Evolutionary conservation across 2,113 vertebrate genomes (phyloP).

Genomic region (Sturnira hondurensis): DNA sequence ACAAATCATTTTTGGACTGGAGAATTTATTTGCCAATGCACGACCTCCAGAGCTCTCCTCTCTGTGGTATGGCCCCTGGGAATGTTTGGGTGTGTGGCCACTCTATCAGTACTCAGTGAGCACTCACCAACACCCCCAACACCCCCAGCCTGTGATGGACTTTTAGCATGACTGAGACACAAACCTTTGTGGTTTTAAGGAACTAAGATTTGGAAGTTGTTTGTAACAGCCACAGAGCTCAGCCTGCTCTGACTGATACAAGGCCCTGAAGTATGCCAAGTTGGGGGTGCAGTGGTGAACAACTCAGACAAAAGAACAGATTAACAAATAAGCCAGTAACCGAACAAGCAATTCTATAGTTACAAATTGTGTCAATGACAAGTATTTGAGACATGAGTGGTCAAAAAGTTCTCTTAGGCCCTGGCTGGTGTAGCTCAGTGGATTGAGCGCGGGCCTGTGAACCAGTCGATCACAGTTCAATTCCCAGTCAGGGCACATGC

Average conservation of each 20-base stretch:
- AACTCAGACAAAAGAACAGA: not conserved
- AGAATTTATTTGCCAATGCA: not conserved
- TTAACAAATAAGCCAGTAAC: not conserved
- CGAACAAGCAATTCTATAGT: not conserved
- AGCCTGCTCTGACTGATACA: not conserved
- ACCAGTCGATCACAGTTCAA: too few relatives aligned
- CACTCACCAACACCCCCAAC: not conserved
- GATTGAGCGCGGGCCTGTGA: too few relatives aligned
- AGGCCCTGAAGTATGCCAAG: not conserved
- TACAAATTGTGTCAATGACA: not conserved
- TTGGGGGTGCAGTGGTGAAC: not conserved
- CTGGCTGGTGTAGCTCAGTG: too few relatives aligned
- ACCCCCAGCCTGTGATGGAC: not conserved
- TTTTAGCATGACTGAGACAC: not conserved
- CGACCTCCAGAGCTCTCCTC: not conserved
- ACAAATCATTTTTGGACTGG: not conserved
- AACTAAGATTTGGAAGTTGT: not conserved
- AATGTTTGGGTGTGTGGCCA: not conserved
- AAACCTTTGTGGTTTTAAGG: not conserved
- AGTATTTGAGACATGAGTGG: not conserved
- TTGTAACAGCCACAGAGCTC: not conserved
- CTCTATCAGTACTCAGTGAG: not conserved
- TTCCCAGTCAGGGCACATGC: too few relatives aligned
- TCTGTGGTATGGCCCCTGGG: not conserved
- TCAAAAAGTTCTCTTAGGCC: not conserved